A percentile compares a stretch with the other conserved stretches of the same genome.
Conservation (phyloP, 2,113 vertebrate genomes). For the Bombycilla garrulus region DNA sequence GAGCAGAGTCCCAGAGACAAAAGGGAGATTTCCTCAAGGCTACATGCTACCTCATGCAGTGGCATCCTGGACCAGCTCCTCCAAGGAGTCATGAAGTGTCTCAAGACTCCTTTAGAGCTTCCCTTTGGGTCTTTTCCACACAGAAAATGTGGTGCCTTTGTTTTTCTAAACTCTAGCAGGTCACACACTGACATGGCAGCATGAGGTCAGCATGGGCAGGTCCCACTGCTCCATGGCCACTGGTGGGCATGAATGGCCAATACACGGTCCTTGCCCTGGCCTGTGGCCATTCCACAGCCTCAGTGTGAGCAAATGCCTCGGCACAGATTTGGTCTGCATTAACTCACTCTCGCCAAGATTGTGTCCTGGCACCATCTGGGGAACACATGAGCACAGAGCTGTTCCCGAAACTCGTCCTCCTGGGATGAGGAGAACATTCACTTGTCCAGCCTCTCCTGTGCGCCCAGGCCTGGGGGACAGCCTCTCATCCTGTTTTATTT, state of each 20-base stretch:
- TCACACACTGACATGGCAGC: neutral
- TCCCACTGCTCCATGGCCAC: neutral
- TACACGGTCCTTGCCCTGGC: neutral
- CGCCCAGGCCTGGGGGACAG: neutral
- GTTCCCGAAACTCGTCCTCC: neutral
- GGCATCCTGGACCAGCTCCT: neutral
- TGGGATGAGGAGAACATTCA: neutral
- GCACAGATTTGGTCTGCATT: neutral
- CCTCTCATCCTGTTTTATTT: neutral
- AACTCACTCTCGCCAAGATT: neutral
- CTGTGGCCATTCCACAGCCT: neutral
- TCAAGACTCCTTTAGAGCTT: neutral
- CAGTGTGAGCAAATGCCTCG: neutral
- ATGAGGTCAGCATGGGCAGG: neutral
- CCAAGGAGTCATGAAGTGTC: neutral
- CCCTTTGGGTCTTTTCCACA: neutral
- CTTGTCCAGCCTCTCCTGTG: neutral
- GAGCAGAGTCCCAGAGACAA: neutral
- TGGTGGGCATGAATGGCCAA: neutral
- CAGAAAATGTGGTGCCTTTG: neutral
- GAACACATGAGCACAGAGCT: accelerated
- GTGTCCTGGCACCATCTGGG: neutral
- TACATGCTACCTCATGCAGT: neutral
- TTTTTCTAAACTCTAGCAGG: neutral
- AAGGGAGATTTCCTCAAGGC: neutral